A percentile compares a stretch with the other conserved stretches of the same genome.
These are phyloP conservation scores for Fissipunctia ypsillon DNA, from an alignment of 2,888 invertebrate genomes.

Conservation along the genomic window DNA sequence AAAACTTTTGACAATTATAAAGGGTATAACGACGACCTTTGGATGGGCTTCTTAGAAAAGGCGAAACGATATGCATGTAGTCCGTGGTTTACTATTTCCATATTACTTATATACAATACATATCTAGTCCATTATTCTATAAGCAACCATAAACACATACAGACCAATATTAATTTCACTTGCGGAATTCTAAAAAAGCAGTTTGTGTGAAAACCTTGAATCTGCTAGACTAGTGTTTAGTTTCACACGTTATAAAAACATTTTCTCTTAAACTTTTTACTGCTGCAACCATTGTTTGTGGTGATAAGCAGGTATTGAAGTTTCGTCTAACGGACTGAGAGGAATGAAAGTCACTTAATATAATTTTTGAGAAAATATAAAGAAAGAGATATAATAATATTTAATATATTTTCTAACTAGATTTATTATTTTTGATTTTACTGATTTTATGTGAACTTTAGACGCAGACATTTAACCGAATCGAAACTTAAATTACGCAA, in stretches of 20 bases:
- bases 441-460: neutral
- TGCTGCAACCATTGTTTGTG: conserved; percentile 65
- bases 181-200: conserved; percentile 57
- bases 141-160: neutral
- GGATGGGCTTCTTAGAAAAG: neutral
- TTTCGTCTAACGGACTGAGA: conserved; percentile 52
- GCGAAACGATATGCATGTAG: neutral
- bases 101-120: neutral
- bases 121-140: neutral
- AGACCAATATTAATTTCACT: conserved; percentile 3
- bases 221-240: conserved; percentile 57
- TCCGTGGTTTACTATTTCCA: neutral
- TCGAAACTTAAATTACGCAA: conserved; percentile 29
- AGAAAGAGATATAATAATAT: neutral
- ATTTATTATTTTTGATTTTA: neutral
- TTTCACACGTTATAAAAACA: conserved; percentile 72
- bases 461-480: neutral
- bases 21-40: neutral
- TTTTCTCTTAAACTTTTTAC: conserved; percentile 70
- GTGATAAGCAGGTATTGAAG: conserved; percentile 53
- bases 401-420: neutral
- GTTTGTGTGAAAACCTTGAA: conserved; percentile 62
- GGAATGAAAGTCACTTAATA: conserved; percentile 36
- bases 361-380: conserved; percentile 13
- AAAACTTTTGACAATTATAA: neutral